Evolutionary conservation across 2,888 invertebrate genomes (phyloP), one percentile per base, ranked within the genome.

Genomic region (Spialia ferax): DNA sequence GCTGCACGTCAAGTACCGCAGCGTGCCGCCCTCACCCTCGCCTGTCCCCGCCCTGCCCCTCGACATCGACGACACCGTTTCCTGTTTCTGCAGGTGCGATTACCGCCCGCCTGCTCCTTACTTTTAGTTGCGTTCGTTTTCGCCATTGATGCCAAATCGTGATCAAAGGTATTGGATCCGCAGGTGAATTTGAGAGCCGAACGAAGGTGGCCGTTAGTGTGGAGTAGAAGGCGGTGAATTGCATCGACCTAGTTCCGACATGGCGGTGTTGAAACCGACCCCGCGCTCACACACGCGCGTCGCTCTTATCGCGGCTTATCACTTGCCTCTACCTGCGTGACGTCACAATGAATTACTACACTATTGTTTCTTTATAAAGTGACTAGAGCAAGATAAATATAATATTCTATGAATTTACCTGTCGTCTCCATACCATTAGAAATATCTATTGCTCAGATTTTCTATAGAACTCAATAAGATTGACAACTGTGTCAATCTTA

Each of bases 1-100:
- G 78, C 84, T 85, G 77, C 89, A 84, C 86, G 91, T 86, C 77
- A 84, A 88, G 81, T 91, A 89, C 84, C 88, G 88, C 79, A 85
- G 87, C 81, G 87, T 85, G 75, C 84, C 88, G 69, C 80, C 82
- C 57, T 71, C 79, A 66, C 79, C 81, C 65, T 71, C 77, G 72
- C 42, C 69, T 62, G 67, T 50, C 74, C 38, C 68, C 74, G 68
- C 76, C 73, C 79, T 90, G 75, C 94, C 95, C 71, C 87, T 95
- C 76, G 95, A 96, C 74, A 85, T 96, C 77, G 96, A 96, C 85
- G 95, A 96, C 75, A 96, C 96, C 70, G 96, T 97, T 86, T 96
- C 96, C 79, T 97, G 97, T 86, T 97, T 97, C 91, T 97, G 97
- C 96, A 96, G 97, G 97, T 97, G 93, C 13, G 50, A 52, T 2